Base-by-base conservation (phyloP, 1,140 invertebrate genomes). In the Calliopsis andreniformis region DNA sequence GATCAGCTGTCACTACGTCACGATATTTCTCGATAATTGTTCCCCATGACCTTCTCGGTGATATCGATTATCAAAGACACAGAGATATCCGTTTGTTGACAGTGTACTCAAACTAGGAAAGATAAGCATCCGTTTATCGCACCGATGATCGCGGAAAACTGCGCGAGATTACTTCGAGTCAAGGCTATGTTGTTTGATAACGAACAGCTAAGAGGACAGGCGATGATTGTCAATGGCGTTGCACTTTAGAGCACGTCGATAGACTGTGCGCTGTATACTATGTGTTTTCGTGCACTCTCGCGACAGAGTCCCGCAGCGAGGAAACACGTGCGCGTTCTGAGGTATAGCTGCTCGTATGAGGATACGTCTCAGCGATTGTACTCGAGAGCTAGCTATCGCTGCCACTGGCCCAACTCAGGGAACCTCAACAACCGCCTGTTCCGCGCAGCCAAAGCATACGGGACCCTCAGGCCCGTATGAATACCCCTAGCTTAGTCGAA, bases 381-480 rank as follows among this genome's bases (percentile, higher is more conserved):
- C 85, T 62, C 83, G 85, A 79, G 66, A 84, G 84, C 20, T 39
- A 87, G 83, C 84, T 82, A 87, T 88, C 84, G 86, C 83, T 88
- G 82, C 89, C 87, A 90, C 89, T 90, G 86, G 87, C 87, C 88
- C 83, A 86, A 87, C 88, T 87, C 82, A 85, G 89, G 86, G 83
- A 91, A 88, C 83, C 87, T 85, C 84, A 83, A 80, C 81, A 59
- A 81, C 85, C 80, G 79, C 78, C 82, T 78, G 85, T 80, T 87
- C 84, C 83, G 76, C 79, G 82, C 85, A 83, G 76, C 80, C 80
- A 77, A 87, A 82, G 84, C 84, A 84, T 89, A 89, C 88, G 86
- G 85, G 85, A 90, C 86, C 80, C 56, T 84, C 89, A 91, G 89
- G 89, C 84, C 85, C 89, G 89, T 89, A 87, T 56, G n/a, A 56